Percentiles rank a stretch among this genome's conserved stretches.
Evolutionary conservation across 1,140 invertebrate species (phyloP).

Genomic region (Pollicipes pollicipes): DNA sequence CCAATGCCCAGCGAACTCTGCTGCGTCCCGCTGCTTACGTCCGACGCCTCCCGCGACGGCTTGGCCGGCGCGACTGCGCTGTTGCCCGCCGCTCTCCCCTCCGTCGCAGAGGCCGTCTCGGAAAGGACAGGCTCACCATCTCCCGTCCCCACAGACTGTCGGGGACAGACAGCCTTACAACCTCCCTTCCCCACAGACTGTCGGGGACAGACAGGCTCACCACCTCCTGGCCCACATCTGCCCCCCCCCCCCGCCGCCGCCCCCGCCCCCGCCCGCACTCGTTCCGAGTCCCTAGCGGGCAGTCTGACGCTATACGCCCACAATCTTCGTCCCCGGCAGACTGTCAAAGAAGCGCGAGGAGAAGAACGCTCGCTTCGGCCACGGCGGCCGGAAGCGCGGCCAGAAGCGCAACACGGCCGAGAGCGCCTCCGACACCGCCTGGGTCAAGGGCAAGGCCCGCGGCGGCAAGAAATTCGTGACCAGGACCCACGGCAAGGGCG

Average conservation of each 20-base stretch:
- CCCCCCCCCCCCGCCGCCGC: neutral
- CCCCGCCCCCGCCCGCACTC: neutral
- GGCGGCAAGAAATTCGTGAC: neutral
- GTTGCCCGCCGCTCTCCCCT: no score
- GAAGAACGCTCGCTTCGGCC: constrained; percentile 81
- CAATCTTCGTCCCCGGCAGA: neutral
- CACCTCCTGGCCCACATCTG: neutral
- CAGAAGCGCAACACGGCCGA: constrained; percentile 71
- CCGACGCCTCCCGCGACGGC: no score
- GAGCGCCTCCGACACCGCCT: constrained; percentile 27
- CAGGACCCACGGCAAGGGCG: no score
- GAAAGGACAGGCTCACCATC: no score
- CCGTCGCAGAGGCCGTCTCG: no score
- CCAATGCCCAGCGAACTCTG: no score
- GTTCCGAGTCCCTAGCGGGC: neutral
- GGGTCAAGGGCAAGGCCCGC: neutral
- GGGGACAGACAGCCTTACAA: no score
- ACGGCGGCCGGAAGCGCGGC: constrained; percentile 85
- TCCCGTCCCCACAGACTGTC: no score
- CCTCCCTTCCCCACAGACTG: no score
- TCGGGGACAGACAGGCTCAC: no score
- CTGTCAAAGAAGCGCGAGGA: constrained; percentile 29
- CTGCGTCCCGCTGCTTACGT: no score
- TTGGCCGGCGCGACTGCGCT: no score
- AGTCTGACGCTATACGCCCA: neutral